Evolutionary conservation across 2,888 invertebrate genomes (phyloP).

Genomic region (Himalopsyche kuldschensis): DNA sequence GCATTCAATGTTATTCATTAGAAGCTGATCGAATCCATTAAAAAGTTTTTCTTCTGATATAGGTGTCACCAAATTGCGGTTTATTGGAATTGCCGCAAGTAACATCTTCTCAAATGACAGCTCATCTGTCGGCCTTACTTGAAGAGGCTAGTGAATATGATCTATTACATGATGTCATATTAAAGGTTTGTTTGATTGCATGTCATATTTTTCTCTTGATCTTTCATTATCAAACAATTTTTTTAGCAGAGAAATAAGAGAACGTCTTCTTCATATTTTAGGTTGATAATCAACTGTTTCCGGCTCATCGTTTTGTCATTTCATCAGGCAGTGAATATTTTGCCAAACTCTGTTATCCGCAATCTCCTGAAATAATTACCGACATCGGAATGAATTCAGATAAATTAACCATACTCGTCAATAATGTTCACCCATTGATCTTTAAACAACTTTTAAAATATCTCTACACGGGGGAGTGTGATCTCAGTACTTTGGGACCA

Average conservation of each 20-base stretch:
- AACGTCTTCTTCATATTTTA: conserved; percentile 43
- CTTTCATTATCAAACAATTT: too few relatives aligned
- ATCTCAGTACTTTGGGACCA: conserved; percentile 59
- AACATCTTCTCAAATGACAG: conserved; percentile 50
- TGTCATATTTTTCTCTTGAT: background rate
- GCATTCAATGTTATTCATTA: background rate
- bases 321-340: conserved; percentile 66
- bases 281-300: conserved; percentile 64
- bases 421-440: conserved; percentile 63
- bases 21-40: background rate
- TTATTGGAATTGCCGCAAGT: conserved; percentile 53
- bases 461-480: conserved; percentile 72
- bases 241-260: too few relatives aligned
- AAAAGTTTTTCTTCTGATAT: conserved; percentile 23
- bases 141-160: conserved; percentile 67
- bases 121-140: conserved; percentile 62
- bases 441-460: conserved; percentile 71
- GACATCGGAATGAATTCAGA: conserved; percentile 46
- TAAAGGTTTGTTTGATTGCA: conserved; percentile 55
- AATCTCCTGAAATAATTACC: conserved; percentile 41
- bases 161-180: conserved; percentile 71
- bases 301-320: conserved; percentile 75
- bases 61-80: conserved; percentile 57
- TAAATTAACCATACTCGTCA: conserved; percentile 52
- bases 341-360: conserved; percentile 55